These are phyloP conservation scores for Sphecodes monilicornis DNA, from an alignment of 2,888 invertebrate genomes.

Conservation along the genomic window DNA sequence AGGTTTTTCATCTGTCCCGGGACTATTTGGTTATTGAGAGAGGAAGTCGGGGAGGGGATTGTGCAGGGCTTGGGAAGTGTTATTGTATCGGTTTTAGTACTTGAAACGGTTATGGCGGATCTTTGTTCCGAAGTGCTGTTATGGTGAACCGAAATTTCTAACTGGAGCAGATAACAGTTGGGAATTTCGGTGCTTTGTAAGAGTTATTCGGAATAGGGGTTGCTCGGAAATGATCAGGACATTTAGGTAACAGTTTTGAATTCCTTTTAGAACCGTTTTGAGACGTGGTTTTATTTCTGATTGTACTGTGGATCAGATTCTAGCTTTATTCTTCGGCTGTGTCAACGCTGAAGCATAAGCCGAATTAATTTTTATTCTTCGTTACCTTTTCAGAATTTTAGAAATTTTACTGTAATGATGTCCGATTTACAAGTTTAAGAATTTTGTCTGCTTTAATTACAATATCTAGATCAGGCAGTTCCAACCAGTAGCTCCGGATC, in stretches of 20 bases:
- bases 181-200: not conserved
- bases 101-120: not conserved
- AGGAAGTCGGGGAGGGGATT: not conserved
- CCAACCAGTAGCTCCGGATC: too few relatives aligned
- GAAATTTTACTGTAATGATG: too few relatives aligned
- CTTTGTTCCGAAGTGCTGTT: not conserved
- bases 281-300: not conserved
- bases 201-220: not conserved
- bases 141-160: not conserved
- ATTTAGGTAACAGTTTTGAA: too few relatives aligned
- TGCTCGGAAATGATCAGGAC: not conserved
- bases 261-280: not conserved
- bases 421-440: too few relatives aligned
- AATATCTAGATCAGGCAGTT: too few relatives aligned
- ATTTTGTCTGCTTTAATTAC: too few relatives aligned
- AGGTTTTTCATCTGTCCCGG: conserved; percentile 40
- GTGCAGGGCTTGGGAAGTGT: not conserved
- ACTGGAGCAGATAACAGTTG: not conserved
- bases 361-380: not conserved
- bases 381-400: too few relatives aligned
- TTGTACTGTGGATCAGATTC: not conserved
- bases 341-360: not conserved
- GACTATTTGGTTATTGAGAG: not conserved
- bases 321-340: not conserved
- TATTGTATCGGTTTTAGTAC: not conserved